Evolutionary conservation across 2,888 invertebrate genomes (phyloP).

Genomic region (Autographa pulchrina): DNA sequence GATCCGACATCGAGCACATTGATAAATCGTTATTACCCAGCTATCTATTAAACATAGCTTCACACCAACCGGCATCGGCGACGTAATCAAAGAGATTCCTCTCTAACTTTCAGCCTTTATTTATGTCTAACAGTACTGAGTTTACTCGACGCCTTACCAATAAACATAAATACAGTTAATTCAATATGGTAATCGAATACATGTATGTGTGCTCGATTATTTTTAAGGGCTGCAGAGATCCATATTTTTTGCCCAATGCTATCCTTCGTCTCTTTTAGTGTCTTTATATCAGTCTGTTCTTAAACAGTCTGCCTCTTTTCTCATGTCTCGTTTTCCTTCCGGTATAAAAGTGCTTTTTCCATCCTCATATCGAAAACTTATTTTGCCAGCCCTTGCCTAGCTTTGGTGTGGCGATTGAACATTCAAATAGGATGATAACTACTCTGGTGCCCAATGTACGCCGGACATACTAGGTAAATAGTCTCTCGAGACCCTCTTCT

Average conservation of each 20-base stretch:
- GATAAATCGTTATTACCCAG: conserved; percentile 64
- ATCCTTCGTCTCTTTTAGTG: too few species aligned
- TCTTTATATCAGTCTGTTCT: too few species aligned
- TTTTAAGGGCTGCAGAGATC: neutral
- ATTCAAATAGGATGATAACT: too few species aligned
- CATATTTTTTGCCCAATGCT: neutral
- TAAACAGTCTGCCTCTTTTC: too few species aligned
- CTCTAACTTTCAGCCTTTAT: conserved; percentile 54
- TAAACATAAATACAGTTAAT: neutral
- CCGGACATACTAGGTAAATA: too few species aligned
- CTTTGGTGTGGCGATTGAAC: too few species aligned
- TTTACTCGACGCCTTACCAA: neutral
- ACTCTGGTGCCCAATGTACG: too few species aligned
- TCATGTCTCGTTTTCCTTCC: too few species aligned
- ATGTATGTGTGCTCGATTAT: neutral
- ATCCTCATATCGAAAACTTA: too few species aligned
- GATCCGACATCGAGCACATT: conserved; percentile 60
- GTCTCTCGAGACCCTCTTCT: too few species aligned
- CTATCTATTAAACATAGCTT: conserved; percentile 55
- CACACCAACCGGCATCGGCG: conserved; percentile 49
- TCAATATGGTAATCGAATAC: neutral
- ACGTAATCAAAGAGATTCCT: conserved; percentile 60
- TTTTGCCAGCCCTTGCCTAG: too few species aligned
- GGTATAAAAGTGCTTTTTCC: too few species aligned
- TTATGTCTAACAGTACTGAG: conserved; percentile 26